Base-by-base conservation (phyloP, 2,113 vertebrate genomes). In the Gambusia holbrooki region DNA sequence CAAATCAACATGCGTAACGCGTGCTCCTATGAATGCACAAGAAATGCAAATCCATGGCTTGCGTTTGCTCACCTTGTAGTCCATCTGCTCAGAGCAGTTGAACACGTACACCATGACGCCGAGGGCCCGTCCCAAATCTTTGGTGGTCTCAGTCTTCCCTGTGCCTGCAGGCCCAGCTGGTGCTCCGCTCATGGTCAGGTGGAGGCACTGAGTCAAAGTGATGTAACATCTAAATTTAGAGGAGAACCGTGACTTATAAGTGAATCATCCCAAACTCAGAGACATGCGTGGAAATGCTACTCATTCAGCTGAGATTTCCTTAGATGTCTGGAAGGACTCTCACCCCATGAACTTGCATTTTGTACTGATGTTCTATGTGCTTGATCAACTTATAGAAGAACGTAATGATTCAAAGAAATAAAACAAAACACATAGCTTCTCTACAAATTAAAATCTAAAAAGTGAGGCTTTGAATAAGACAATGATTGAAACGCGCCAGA, bases 21-120 rank as follows among this genome's bases (percentile, higher is more conserved):
- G 30, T 2, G 19, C 19, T 69, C 37, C 32, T 35, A 48, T 19
- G 60, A 73, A 77, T 40, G 51, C 27, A 19, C 8, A 19, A 75
- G 14, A 4, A 51, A 72, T 10, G 28, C 62, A 65, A 27, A 51
- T 1, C 4, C 15, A 19, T 8, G 51, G 51, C 25, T 27, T n/a
- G 42, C 2, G 13, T 22, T 12, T 9, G 51, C 80, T 62, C 77
- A 97, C 94, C 90, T 96, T 94, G 61, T 96, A 96, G 89, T 95
- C 95, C 95, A 96, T 96, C 82, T 96, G 94, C 73, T 96, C 95
- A 4, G 96, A 97, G 84, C 95, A 98, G 91, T 92, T 7, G 9
- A 99, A 99, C 51, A 99, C 97, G 0, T 99, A 98, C 69, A 99
- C 97, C 97, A 98, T 98, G 86, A 96, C 82, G 15, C 95, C 95